Conservation (phyloP, 2,113 vertebrate species). For the Microtus oregoni region DNA sequence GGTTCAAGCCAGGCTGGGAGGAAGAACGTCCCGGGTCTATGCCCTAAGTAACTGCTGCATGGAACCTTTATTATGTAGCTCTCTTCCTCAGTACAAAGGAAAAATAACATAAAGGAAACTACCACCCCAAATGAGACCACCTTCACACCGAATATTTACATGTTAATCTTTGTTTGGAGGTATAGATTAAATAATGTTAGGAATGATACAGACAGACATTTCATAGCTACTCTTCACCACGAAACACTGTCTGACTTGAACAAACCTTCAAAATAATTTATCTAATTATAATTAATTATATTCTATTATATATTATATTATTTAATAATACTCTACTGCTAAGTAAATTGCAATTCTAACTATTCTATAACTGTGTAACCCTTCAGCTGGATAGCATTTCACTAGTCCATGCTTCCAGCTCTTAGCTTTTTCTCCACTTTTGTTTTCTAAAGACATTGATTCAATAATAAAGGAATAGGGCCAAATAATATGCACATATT, state of each 20-base stretch:
- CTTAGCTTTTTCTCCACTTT: not conserved
- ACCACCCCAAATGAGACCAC: not conserved
- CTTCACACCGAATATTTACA: not conserved
- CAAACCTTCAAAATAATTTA: not conserved
- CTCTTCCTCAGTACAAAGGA: not conserved
- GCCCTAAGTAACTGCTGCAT: not conserved
- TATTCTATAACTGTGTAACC: not conserved
- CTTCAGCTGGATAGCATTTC: not conserved
- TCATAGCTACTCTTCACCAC: not conserved
- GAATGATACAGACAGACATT: not conserved
- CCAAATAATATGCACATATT: no score
- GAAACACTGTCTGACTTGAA: not conserved
- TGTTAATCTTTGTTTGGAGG: not conserved
- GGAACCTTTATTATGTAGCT: not conserved
- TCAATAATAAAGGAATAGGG: not conserved
- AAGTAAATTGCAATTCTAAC: not conserved
- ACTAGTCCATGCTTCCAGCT: not conserved
- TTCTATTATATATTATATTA: not conserved
- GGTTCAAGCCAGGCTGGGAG: not conserved
- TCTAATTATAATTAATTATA: not conserved
- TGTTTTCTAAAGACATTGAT: not conserved
- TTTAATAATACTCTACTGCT: not conserved
- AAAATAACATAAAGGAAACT: not conserved
- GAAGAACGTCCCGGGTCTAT: not conserved
- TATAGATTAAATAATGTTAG: not conserved